These are phyloP conservation scores for Balanococcus diminutus DNA, from an alignment of 2,888 invertebrate genomes.

Conservation along the genomic window DNA sequence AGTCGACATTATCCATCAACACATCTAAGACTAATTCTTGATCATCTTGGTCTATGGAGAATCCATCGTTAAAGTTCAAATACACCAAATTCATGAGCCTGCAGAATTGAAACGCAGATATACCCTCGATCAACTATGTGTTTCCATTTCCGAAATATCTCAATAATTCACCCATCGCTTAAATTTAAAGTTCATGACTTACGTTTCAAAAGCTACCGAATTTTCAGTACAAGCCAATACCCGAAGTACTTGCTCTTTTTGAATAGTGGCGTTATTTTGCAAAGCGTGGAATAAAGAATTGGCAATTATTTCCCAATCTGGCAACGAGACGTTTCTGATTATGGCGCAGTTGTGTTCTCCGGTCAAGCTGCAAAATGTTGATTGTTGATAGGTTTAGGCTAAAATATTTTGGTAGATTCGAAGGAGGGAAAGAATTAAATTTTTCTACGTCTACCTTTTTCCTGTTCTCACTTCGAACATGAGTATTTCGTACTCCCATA, in stretches of 20 bases:
- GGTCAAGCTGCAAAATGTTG: not conserved
- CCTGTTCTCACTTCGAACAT: conserved; percentile 39
- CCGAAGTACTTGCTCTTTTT: not conserved
- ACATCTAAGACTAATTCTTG: conserved; percentile 28
- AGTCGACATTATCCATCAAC: not conserved
- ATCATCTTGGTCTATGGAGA: conserved; percentile 39
- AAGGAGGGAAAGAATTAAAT: too few relatives aligned
- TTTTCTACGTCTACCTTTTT: conserved; percentile 18
- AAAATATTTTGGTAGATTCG: too few relatives aligned
- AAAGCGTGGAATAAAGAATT: conserved; percentile 38
- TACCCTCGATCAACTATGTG: too few relatives aligned
- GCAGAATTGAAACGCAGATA: not conserved
- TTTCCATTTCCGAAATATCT: too few relatives aligned
- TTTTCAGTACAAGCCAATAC: conserved; percentile 45
- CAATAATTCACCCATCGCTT: too few relatives aligned
- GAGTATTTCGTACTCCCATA: conserved; percentile 35
- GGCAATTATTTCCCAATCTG: conserved; percentile 48
- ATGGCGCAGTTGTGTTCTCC: conserved; percentile 50
- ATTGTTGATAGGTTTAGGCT: too few relatives aligned
- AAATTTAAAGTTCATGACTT: too few relatives aligned
- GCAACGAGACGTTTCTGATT: conserved; percentile 28
- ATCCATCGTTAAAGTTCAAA: conserved; percentile 57
- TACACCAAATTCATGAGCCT: conserved; percentile 59
- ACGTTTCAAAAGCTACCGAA: conserved; percentile 43
- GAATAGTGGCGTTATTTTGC: conserved; percentile 9